Percentiles rank a stretch among this genome's conserved stretches.
phyloP scores from a whole-genome alignment of 2,888 invertebrate species.

The Polymixis lichenea region DNA sequence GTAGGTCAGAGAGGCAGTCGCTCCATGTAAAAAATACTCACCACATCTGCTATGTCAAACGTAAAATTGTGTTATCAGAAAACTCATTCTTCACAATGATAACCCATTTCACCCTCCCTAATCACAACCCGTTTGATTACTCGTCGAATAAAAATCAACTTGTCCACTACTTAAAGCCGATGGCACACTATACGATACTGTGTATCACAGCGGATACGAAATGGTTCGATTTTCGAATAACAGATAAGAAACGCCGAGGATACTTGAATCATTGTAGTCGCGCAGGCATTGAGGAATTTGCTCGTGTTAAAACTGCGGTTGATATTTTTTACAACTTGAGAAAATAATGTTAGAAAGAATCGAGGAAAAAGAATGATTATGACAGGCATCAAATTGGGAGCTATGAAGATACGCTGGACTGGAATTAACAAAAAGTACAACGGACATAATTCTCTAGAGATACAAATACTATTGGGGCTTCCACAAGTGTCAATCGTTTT shows the following conservation, averaged over 20 bases:
- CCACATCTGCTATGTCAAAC: background rate
- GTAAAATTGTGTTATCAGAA: background rate
- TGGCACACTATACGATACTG: slow-evolving; percentile 38
- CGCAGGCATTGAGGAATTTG: slow-evolving; percentile 23
- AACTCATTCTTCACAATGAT: background rate
- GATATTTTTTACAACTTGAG: too few species aligned
- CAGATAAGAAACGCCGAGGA: slow-evolving; percentile 51
- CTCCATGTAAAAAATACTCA: too few species aligned
- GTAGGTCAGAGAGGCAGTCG: too few species aligned
- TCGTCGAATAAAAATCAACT: slow-evolving; percentile 27
- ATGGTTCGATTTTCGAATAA: slow-evolving; percentile 51
- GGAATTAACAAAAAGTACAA: background rate
- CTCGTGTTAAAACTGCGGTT: background rate
- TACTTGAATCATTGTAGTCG: slow-evolving; percentile 46
- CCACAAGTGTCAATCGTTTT: too few species aligned
- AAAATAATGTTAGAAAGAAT: background rate
- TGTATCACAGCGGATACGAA: slow-evolving; percentile 45
- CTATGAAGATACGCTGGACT: background rate
- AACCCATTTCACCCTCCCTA: background rate
- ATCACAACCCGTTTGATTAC: slow-evolving; percentile 15
- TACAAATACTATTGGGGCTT: too few species aligned
- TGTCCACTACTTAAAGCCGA: slow-evolving; percentile 16
- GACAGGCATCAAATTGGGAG: background rate
- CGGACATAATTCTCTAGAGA: too few species aligned
- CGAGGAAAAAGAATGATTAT: background rate